Evolutionary conservation across 2,888 invertebrate genomes (phyloP).

Genomic region (Aporophyla lueneburgensis): DNA sequence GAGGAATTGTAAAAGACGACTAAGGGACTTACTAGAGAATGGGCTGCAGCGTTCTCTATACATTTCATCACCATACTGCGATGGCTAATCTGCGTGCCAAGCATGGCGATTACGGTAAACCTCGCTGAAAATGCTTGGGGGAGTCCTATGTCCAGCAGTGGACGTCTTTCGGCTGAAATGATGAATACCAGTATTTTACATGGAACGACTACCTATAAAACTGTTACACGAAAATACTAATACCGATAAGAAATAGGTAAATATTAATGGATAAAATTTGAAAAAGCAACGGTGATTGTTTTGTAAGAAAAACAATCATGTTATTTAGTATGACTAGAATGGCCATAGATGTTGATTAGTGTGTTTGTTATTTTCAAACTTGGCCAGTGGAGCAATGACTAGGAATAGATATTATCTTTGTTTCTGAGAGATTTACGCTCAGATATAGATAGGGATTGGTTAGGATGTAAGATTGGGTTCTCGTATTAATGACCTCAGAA

Average conservation of each 20-base stretch:
- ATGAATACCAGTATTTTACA: too few species aligned
- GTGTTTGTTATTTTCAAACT: conserved; percentile 27
- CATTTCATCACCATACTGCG: too few species aligned
- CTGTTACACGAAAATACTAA: background rate
- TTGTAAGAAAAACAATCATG: conserved; percentile 10
- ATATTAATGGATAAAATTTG: background rate
- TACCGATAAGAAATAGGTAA: background rate
- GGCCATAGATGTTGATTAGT: conserved; percentile 23
- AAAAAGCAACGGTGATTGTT: background rate
- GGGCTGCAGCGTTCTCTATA: too few species aligned
- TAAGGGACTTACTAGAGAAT: too few species aligned
- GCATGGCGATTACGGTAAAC: too few species aligned
- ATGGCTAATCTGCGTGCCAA: too few species aligned
- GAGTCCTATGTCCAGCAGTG: too few species aligned
- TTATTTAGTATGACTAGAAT: conserved; percentile 10
- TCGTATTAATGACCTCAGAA: background rate
- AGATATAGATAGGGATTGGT: background rate
- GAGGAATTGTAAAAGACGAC: too few species aligned
- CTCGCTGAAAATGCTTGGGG: too few species aligned
- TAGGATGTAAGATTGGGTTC: too few species aligned
- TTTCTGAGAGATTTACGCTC: conserved; percentile 13
- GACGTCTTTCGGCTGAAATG: too few species aligned
- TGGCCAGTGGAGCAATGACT: background rate
- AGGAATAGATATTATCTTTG: conserved; percentile 9
- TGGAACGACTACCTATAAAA: too few species aligned